Percentiles rank a stretch among this genome's conserved stretches.
phyloP scores from a whole-genome alignment of 1,140 invertebrate genomes.

The Drosophila nigromelanica region DNA sequence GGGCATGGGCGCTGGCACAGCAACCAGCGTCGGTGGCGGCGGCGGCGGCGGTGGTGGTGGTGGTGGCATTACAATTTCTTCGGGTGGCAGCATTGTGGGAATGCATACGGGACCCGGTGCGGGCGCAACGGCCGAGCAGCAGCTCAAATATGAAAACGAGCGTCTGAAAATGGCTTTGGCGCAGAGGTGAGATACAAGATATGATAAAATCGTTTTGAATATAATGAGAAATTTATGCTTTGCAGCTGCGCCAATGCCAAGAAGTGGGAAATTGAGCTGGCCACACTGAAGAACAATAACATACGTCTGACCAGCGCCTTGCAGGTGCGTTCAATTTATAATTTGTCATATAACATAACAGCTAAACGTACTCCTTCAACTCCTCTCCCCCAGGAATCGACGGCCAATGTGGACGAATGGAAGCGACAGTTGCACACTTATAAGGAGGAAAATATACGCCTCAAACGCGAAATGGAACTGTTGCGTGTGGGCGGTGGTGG shows the following conservation, averaged over 20 bases:
- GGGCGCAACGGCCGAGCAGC: conserved; percentile 89
- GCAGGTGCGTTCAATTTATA: conserved; percentile 85
- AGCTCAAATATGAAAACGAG: conserved; percentile 98
- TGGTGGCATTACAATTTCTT: conserved; percentile 69
- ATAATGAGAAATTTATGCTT: not conserved
- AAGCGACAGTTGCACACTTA: conserved; percentile 97
- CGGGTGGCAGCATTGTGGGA: conserved; percentile 74
- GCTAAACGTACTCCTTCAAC: not conserved
- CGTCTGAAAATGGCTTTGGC: conserved; percentile 96
- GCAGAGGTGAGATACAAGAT: conserved; percentile 90
- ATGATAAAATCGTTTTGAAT: not conserved
- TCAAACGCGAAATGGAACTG: conserved; percentile 87
- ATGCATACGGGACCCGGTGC: conserved; percentile 78
- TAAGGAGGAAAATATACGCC: conserved; percentile 96
- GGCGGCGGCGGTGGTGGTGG: conserved; percentile 32
- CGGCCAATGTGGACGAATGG: conserved; percentile 99
- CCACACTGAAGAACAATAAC: conserved; percentile 98
- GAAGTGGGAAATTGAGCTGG: conserved; percentile 99
- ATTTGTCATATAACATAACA: not conserved
- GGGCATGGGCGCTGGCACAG: conserved; percentile 22
- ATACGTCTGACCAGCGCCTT: conserved; percentile 96
- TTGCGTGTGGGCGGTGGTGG: conserved; percentile 64
- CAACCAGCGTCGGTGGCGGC: conserved; percentile 19
- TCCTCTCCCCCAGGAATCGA: conserved; percentile 88
- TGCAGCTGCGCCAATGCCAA: conserved; percentile 97